phyloP scores from a whole-genome alignment of 2,888 invertebrate species.

The Arrhopalites spinosus region DNA sequence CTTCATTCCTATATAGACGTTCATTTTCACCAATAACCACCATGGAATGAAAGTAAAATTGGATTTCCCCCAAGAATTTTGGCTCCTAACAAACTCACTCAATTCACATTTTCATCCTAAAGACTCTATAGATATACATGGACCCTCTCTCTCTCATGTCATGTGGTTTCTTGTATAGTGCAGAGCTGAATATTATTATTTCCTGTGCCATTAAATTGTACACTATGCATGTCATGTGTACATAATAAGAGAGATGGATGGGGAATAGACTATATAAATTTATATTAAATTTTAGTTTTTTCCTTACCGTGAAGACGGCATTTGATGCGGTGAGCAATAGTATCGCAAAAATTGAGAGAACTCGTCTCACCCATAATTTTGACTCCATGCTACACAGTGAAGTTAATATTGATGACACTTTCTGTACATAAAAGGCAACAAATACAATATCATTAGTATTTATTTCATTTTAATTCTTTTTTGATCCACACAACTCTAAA shows the following conservation, averaged over 20 bases:
- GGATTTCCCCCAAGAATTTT: not conserved
- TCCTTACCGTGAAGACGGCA: constrained; percentile 67
- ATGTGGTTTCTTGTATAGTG: no score
- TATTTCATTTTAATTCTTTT: no score
- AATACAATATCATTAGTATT: no score
- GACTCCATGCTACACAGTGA: constrained; percentile 51
- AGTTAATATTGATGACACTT: constrained; percentile 46
- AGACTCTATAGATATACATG: no score
- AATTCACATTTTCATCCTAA: not conserved
- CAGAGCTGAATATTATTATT: no score
- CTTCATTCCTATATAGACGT: not conserved
- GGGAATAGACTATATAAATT: no score
- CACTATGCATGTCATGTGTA: no score
- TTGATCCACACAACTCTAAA: no score
- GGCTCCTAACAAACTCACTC: no score
- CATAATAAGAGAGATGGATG: not conserved
- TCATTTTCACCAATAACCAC: constrained; percentile 9
- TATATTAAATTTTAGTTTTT: not conserved
- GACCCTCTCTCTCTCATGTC: no score
- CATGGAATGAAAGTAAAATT: not conserved
- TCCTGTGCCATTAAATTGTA: no score
- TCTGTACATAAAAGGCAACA: no score
- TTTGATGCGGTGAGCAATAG: constrained; percentile 66
- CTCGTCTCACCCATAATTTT: constrained; percentile 62
- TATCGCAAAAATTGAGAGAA: constrained; percentile 66